A percentile compares a stretch with the other conserved stretches of the same genome.
phyloP scores from a whole-genome alignment of 2,888 invertebrate species.

The Ptycholaimellus sp. region DNA sequence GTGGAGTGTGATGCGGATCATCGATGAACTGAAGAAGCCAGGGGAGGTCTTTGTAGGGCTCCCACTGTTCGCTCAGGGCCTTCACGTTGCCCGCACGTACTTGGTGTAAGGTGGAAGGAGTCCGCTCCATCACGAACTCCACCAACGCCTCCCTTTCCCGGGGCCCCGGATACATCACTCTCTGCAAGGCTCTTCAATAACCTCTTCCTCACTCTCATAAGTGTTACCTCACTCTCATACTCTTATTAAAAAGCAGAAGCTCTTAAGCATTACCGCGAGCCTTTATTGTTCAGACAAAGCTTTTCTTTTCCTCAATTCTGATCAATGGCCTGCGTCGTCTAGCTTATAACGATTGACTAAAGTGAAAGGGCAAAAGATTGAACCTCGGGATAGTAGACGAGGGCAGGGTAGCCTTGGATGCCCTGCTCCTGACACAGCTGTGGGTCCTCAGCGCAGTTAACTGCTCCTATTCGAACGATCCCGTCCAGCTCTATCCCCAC shows the following conservation, averaged over 20 bases:
- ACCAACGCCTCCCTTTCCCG: conserved; percentile 39
- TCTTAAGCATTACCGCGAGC: too few species aligned
- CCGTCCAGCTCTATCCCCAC: conserved; percentile 52
- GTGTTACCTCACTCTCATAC: too few species aligned
- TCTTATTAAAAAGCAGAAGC: too few species aligned
- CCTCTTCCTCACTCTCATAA: too few species aligned
- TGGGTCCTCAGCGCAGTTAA: conserved; percentile 65
- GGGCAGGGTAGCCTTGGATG: conserved; percentile 49
- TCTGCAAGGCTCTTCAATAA: conserved; percentile 26
- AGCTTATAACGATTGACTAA: too few species aligned
- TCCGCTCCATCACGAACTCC: conserved; percentile 39
- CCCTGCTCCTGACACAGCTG: conserved; percentile 48
- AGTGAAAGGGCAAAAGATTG: too few species aligned
- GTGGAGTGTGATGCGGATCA: conserved; percentile 32
- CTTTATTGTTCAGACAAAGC: too few species aligned
- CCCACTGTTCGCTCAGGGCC: conserved; percentile 13
- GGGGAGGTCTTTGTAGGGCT: conserved; percentile 21
- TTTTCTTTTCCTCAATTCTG: too few species aligned
- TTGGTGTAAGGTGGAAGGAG: conserved; percentile 26
- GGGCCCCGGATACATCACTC: conserved; percentile 38
- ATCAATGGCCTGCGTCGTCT: too few species aligned
- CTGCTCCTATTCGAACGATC: conserved; percentile 53
- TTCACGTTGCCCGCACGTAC: conserved; percentile 13
- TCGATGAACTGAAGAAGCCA: conserved; percentile 29
- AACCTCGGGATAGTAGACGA: conserved; percentile 44